Evolutionary conservation across 1,140 invertebrate genomes (phyloP).

Genomic region (Ooceraea biroi): DNA sequence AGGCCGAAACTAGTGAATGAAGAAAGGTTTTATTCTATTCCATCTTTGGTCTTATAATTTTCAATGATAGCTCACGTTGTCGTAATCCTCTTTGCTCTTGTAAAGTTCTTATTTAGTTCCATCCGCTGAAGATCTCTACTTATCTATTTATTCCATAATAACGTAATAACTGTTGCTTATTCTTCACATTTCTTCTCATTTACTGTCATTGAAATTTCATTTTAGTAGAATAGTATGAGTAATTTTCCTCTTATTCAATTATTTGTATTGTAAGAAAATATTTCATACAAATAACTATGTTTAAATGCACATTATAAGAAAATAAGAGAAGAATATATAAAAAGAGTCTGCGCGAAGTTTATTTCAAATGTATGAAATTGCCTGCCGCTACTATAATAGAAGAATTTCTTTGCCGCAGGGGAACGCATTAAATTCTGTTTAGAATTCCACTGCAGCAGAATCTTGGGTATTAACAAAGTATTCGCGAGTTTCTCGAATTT

Average conservation of each 20-base stretch:
- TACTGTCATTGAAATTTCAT: background rate
- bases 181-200: background rate
- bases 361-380: background rate
- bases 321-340: background rate
- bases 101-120: background rate
- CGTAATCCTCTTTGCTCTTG: background rate
- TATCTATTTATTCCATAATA: background rate
- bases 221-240: background rate
- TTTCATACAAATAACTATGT: background rate
- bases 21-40: background rate
- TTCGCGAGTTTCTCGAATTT: background rate
- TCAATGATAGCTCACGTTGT: background rate
- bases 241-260: background rate
- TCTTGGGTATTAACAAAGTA: background rate
- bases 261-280: background rate
- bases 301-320: background rate
- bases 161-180: background rate
- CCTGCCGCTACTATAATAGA: background rate
- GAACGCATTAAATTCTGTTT: constrained; percentile 1
- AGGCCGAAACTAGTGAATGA: constrained; percentile 34
- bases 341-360: background rate
- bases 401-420: background rate
- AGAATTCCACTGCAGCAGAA: background rate
- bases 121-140: background rate
- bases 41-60: background rate